Conservation (phyloP, 2,888 invertebrate species). For the Hartigia nigra region DNA sequence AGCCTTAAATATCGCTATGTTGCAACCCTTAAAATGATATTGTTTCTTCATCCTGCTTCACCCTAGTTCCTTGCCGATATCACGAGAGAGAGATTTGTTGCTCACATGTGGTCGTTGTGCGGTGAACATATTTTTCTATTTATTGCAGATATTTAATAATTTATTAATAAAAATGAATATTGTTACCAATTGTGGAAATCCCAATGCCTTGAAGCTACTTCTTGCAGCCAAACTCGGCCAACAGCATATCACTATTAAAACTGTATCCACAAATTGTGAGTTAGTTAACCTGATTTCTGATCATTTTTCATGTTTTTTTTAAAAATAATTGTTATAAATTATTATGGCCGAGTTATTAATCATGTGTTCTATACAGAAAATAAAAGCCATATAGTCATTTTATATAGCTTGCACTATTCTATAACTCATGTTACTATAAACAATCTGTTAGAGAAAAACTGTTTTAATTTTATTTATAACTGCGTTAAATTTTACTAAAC, state of each 20-base stretch:
- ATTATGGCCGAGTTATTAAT: not conserved
- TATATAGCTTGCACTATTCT: too few relatives aligned
- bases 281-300: slow-evolving; percentile 37
- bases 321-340: slow-evolving; percentile 6
- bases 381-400: too few relatives aligned
- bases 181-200: slow-evolving; percentile 81
- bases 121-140: slow-evolving; percentile 54
- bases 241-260: slow-evolving; percentile 70
- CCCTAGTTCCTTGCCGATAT: too few relatives aligned
- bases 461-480: not conserved
- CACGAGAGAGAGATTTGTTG: slow-evolving; percentile 30
- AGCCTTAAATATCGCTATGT: not conserved
- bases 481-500: not conserved
- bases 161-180: slow-evolving; percentile 73
- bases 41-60: not conserved
- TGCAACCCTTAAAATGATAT: not conserved
- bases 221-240: slow-evolving; percentile 75
- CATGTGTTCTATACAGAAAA: too few relatives aligned
- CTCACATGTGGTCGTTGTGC: slow-evolving; percentile 54
- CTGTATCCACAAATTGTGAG: slow-evolving; percentile 74
- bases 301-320: not conserved
- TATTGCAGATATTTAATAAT: slow-evolving; percentile 58
- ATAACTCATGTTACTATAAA: not conserved
- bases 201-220: slow-evolving; percentile 79
- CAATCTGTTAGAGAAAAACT: not conserved